Percentiles rank a stretch among this genome's conserved stretches.
These are phyloP conservation scores for Dasyprocta punctata DNA, from an alignment of 2,113 vertebrate species.

Conservation along the genomic window DNA sequence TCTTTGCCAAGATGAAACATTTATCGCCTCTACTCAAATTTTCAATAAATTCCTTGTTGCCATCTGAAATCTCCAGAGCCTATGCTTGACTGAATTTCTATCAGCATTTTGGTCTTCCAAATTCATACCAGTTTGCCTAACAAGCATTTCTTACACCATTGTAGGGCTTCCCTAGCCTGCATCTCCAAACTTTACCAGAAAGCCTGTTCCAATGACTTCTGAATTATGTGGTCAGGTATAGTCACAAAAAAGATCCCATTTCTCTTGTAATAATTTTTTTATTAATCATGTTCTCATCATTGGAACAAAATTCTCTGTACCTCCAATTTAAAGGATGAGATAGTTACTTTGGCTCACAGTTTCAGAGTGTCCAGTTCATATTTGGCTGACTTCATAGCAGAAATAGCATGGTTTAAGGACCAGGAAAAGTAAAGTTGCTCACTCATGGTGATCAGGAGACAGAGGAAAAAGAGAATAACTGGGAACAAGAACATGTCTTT, in stretches of 20 bases:
- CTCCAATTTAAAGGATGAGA: neutral
- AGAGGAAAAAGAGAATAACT: neutral
- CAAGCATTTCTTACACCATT: neutral
- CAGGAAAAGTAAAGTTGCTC: neutral
- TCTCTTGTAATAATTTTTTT: neutral
- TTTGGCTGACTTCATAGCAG: neutral
- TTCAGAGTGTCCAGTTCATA: neutral
- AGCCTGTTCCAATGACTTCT: neutral
- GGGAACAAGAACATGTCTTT: neutral
- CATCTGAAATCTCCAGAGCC: too few relatives aligned
- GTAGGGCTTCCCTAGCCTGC: neutral
- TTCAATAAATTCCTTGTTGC: neutral
- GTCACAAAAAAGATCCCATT: neutral
- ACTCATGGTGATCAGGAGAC: neutral
- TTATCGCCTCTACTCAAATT: neutral
- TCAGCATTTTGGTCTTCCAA: neutral
- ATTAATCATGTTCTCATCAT: neutral
- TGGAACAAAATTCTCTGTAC: neutral
- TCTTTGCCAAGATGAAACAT: neutral
- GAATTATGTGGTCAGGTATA: neutral
- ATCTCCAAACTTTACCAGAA: neutral
- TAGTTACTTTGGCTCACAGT: neutral
- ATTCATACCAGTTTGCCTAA: neutral
- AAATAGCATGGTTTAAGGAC: neutral
- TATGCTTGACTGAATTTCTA: too few relatives aligned